phyloP scores from a whole-genome alignment of 2,888 invertebrate genomes.

The Caenorhabditis sp. region DNA sequence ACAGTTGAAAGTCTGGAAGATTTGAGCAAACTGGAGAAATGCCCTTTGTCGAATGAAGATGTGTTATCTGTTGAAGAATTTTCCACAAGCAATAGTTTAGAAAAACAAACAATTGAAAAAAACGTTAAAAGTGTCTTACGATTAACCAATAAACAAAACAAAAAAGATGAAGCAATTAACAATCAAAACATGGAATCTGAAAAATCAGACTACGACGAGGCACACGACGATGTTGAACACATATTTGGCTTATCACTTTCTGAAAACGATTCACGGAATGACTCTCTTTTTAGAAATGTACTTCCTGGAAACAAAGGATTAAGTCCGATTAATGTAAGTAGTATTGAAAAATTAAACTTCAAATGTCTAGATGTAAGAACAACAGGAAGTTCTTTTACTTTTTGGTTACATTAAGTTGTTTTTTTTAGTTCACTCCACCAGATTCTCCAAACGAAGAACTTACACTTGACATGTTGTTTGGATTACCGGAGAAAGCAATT shows the following conservation, averaged over 20 bases:
- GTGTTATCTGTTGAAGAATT: too few species aligned
- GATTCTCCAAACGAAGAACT: slow-evolving; percentile 68
- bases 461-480: slow-evolving; percentile 43
- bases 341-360: too few species aligned
- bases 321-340: slow-evolving; percentile 47
- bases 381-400: too few species aligned
- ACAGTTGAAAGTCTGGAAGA: too few species aligned
- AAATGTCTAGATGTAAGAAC: too few species aligned
- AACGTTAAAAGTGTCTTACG: too few species aligned
- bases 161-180: not conserved
- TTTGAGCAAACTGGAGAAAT: too few species aligned
- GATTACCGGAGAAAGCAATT: slow-evolving; percentile 3
- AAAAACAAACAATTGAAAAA: too few species aligned
- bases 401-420: too few species aligned
- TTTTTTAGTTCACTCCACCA: slow-evolving; percentile 76
- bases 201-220: slow-evolving; percentile 32
- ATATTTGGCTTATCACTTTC: slow-evolving; percentile 52
- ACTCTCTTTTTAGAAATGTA: slow-evolving; percentile 13
- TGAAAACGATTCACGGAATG: slow-evolving; percentile 9
- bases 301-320: slow-evolving; percentile 14
- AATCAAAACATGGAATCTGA: not conserved
- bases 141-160: too few species aligned
- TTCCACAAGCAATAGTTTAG: too few species aligned
- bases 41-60: too few species aligned
- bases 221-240: slow-evolving; percentile 52